phyloP scores from a whole-genome alignment of 2,888 invertebrate genomes.

The Luffia ferchaultella region DNA sequence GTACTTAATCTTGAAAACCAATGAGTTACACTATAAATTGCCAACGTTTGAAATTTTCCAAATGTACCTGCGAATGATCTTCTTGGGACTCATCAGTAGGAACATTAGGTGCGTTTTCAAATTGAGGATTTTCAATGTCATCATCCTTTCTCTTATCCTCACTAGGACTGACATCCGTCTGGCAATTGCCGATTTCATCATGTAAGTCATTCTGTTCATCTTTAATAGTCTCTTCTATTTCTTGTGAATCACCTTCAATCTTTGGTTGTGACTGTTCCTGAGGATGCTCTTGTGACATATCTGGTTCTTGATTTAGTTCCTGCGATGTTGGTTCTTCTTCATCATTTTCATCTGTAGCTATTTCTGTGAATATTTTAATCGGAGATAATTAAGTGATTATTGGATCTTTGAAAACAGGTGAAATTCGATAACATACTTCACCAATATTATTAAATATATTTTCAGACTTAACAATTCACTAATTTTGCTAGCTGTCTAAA shows the following conservation, averaged over 20 bases:
- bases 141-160: constrained; percentile 20
- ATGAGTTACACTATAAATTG: too few species aligned
- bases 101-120: constrained; percentile 60
- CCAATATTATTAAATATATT: too few species aligned
- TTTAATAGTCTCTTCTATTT: neutral
- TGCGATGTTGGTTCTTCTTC: constrained; percentile 5
- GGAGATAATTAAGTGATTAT: too few species aligned
- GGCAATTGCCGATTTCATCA: constrained; percentile 19
- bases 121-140: constrained; percentile 48
- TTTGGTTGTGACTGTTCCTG: neutral
- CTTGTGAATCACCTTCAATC: constrained; percentile 2
- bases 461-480: too few species aligned
- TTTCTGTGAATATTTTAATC: constrained; percentile 1
- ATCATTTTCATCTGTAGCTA: constrained; percentile 4
- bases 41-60: too few species aligned
- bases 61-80: constrained; percentile 56
- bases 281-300: neutral
- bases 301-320: constrained; percentile 1
- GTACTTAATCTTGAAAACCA: too few species aligned
- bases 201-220: neutral
- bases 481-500: too few species aligned
- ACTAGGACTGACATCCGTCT: constrained; percentile 25
- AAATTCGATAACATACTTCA: too few species aligned
- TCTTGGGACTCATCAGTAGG: constrained; percentile 47
- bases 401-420: too few species aligned